Evolutionary conservation across 2,113 vertebrate species (phyloP).

Genomic region (Gavialis gangeticus): DNA sequence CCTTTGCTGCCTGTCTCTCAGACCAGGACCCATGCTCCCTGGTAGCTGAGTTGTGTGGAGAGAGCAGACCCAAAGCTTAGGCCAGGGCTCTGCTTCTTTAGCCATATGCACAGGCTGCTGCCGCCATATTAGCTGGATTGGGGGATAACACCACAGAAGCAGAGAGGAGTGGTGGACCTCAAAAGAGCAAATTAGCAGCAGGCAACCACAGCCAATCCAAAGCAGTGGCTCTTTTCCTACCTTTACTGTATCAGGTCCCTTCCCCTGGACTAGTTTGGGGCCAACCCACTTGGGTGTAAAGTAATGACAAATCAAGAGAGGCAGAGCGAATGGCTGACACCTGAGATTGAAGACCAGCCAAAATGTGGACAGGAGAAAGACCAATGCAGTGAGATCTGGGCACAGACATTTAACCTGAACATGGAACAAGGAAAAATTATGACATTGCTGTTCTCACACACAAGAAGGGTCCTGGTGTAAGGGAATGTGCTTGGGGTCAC

Average conservation of each 20-base stretch:
- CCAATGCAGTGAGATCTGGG: neutral
- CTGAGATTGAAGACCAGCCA: neutral
- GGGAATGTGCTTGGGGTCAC: accelerated
- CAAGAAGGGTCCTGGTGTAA: accelerated
- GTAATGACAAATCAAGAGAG: neutral
- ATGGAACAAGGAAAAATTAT: neutral
- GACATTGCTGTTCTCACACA: accelerated
- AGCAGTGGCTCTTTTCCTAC: neutral
- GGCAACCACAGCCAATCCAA: neutral
- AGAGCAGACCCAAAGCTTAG: neutral
- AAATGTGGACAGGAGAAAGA: neutral
- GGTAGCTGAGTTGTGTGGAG: neutral
- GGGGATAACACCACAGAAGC: neutral
- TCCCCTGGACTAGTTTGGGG: neutral
- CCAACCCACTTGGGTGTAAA: neutral
- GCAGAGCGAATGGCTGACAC: neutral
- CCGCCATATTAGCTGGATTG: neutral
- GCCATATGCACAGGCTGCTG: neutral
- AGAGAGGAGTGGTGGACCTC: neutral
- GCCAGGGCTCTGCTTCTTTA: neutral
- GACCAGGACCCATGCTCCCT: neutral
- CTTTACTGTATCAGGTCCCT: neutral
- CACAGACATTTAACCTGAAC: neutral
- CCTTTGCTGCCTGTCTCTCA: neutral
- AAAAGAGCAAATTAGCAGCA: neutral